These are phyloP conservation scores for Marisa cornuarietis DNA, from an alignment of 1,140 invertebrate genomes.

Conservation along the genomic window DNA sequence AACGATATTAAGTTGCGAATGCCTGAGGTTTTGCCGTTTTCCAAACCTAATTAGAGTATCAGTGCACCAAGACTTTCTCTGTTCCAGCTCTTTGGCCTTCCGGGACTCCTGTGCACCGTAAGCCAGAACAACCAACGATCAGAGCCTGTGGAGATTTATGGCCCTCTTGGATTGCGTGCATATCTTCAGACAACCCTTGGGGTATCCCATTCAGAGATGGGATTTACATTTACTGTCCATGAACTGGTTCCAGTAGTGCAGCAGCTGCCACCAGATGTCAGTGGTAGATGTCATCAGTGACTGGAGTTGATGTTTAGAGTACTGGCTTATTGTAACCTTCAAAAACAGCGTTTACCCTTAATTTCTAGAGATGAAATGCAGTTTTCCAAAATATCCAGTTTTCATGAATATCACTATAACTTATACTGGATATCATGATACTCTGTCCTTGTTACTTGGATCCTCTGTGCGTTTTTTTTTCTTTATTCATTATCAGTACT, in stretches of 20 bases:
- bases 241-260: slow-evolving; percentile 60
- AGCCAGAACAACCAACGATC: slow-evolving; percentile 52
- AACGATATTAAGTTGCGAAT: too few relatives aligned
- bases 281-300: slow-evolving; percentile 38
- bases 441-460: background rate
- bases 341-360: background rate
- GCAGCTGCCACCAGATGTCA: slow-evolving; percentile 58
- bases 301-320: background rate
- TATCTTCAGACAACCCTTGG: slow-evolving; percentile 58
- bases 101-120: slow-evolving; percentile 68
- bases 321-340: background rate
- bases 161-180: slow-evolving; percentile 63
- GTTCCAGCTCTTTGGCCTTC: slow-evolving; percentile 67
- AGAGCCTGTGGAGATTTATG: slow-evolving; percentile 65
- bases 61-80: background rate
- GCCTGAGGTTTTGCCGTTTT: too few relatives aligned
- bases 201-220: slow-evolving; percentile 60
- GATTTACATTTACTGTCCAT: slow-evolving; percentile 63
- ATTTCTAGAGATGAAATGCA: background rate
- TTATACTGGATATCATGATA: background rate
- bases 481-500: too few relatives aligned
- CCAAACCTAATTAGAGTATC: too few relatives aligned
- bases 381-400: background rate
- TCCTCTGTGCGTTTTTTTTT: too few relatives aligned
- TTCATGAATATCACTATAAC: background rate